Conservation (phyloP, 2,113 vertebrate genomes). For the Mobula birostris region DNA sequence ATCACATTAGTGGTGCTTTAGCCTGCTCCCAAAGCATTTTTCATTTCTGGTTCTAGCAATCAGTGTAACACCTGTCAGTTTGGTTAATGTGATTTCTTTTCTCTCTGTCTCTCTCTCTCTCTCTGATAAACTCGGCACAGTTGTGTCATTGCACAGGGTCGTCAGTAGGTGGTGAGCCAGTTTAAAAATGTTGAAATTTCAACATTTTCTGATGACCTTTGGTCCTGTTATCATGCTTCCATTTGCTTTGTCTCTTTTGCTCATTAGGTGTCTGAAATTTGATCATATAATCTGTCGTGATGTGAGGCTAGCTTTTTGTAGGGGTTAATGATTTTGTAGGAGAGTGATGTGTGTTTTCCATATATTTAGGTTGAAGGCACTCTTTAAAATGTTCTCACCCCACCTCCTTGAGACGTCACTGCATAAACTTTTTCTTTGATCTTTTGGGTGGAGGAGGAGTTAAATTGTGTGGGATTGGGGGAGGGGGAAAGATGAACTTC, state of each 20-base stretch:
- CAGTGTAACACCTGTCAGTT: not conserved
- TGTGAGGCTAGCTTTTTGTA: not conserved
- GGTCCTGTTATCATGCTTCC: not conserved
- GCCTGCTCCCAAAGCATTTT: not conserved
- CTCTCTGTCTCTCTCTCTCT: not conserved
- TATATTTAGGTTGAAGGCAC: not conserved
- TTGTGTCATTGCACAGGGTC: not conserved
- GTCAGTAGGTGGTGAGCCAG: constrained; percentile 12
- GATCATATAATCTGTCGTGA: not conserved
- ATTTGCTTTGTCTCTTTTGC: not conserved
- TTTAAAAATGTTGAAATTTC: constrained; percentile 13
- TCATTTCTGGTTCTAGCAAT: not conserved
- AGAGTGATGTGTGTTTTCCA: not conserved
- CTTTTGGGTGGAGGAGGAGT: not conserved
- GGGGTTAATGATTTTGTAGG: not conserved
- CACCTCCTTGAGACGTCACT: not conserved
- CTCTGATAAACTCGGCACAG: not conserved
- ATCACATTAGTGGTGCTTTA: not conserved
- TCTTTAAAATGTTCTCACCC: not conserved
- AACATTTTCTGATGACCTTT: not conserved
- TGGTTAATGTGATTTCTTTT: not conserved
- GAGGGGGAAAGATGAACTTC: not conserved
- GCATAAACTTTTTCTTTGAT: not conserved
- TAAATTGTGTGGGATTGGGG: not conserved
- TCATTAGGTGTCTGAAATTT: not conserved